These are phyloP conservation scores for Lepilemur septentrionalis DNA, from an alignment of 2,797 vertebrate species.

Conservation along the genomic window DNA sequence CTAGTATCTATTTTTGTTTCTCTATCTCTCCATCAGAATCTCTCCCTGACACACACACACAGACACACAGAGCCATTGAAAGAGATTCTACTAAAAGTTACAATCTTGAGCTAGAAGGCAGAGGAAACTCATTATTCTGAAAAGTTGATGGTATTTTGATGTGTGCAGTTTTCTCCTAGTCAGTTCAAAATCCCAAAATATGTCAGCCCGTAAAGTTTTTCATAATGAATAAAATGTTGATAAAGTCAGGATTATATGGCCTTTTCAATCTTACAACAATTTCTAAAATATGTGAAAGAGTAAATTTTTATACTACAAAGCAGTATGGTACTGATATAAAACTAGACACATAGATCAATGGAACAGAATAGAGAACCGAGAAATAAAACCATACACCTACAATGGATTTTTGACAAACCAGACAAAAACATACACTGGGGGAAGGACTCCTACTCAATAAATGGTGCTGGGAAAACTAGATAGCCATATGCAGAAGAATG, in stretches of 20 bases:
- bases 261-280: not conserved
- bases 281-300: not conserved
- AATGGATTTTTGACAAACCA: not conserved
- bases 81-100: not conserved
- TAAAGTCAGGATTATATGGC: not conserved
- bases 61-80: not conserved
- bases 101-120: not conserved
- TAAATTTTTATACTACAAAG: not conserved
- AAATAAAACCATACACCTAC: not conserved
- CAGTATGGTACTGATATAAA: not conserved
- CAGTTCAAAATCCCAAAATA: not conserved
- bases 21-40: too few species aligned
- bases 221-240: conserved; percentile 12
- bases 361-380: not conserved
- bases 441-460: not conserved
- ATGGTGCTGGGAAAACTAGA: not conserved
- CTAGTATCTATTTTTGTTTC: not conserved
- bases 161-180: not conserved
- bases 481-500: not conserved
- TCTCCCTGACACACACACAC: not conserved
- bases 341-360: not conserved
- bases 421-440: not conserved
- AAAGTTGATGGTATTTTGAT: not conserved
- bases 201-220: not conserved
- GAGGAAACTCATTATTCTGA: not conserved